These are phyloP conservation scores for Aldabrachelys gigantea DNA, from an alignment of 2,113 vertebrate species.

Conservation along the genomic window DNA sequence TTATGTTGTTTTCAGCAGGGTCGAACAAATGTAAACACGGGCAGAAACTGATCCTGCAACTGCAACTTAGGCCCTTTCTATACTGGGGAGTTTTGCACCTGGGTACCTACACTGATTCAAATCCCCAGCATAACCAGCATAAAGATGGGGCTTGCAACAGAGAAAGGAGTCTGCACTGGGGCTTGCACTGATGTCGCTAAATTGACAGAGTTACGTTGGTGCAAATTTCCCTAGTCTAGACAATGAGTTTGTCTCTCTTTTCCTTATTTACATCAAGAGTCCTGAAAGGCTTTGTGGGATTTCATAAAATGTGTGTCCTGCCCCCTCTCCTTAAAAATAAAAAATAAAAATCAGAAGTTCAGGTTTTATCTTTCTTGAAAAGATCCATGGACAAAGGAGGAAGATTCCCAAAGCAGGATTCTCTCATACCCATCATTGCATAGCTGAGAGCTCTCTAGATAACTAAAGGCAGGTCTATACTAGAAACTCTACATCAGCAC, in stretches of 20 bases:
- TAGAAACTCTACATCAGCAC: no score
- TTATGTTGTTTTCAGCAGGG: neutral
- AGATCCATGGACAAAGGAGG: neutral
- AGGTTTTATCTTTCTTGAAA: neutral
- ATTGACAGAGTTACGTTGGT: neutral
- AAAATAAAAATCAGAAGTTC: neutral
- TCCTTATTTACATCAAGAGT: neutral
- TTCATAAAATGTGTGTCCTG: neutral
- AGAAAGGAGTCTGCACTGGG: neutral
- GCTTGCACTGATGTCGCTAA: neutral
- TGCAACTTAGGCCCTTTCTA: neutral
- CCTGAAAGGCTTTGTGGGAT: neutral
- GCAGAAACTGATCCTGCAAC: neutral
- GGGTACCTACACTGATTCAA: neutral
- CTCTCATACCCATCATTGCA: neutral
- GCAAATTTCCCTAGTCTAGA: neutral
- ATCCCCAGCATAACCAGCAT: neutral
- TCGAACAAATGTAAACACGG: neutral
- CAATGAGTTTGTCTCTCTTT: neutral
- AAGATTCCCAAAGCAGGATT: neutral
- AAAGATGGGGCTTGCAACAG: neutral
- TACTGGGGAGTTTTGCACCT: neutral
- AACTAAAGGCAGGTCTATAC: neutral
- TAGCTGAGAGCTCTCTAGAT: neutral
- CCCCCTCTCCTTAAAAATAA: neutral